Evolutionary conservation across 2,113 vertebrate species (phyloP).

Genomic region (Mustelus asterias): DNA sequence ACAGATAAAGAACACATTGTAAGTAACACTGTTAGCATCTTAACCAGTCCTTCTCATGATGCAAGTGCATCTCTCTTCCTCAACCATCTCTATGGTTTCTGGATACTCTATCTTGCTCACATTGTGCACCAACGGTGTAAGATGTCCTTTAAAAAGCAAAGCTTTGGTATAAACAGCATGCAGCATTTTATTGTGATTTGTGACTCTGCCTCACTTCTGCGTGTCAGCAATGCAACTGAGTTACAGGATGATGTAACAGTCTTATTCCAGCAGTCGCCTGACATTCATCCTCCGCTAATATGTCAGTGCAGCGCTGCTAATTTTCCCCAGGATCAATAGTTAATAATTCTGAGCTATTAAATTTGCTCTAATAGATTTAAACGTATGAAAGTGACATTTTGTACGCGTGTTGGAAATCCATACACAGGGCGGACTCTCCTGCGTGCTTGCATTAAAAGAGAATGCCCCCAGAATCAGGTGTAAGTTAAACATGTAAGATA

Average conservation of each 20-base stretch:
- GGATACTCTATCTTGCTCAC: neutral
- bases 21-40: neutral
- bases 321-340: neutral
- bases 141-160: neutral
- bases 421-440: neutral
- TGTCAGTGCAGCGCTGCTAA: neutral
- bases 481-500: neutral
- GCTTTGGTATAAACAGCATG: neutral
- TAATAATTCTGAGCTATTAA: slow-evolving; percentile 12
- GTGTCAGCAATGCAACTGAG: neutral
- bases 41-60: neutral
- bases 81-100: neutral
- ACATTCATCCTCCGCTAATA: neutral
- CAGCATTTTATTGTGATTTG: neutral
- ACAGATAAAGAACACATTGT: neutral
- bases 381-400: neutral
- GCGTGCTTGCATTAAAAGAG: neutral
- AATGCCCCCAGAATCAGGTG: neutral
- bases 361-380: neutral
- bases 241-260: neutral
- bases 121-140: neutral
- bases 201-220: neutral
- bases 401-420: neutral
- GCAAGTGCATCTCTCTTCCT: neutral
- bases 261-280: neutral